These are phyloP conservation scores for Augiades crinisus DNA, from an alignment of 2,888 invertebrate species.

Conservation along the genomic window DNA sequence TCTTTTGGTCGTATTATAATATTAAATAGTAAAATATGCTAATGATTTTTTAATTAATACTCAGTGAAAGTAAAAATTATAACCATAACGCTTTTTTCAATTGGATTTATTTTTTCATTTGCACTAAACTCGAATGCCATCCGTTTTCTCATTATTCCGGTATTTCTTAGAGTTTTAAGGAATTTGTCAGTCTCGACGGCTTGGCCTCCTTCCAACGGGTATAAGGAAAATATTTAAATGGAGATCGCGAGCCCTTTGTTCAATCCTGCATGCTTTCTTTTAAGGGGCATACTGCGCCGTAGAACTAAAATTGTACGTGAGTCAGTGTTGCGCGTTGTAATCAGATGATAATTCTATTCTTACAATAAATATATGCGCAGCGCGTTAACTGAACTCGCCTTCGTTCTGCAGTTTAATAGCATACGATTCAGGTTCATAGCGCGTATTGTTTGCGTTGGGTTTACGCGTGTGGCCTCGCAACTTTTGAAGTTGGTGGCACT, in stretches of 20 bases:
- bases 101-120: constrained; percentile 1
- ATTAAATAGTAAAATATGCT: too few species aligned
- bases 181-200: constrained; percentile 35
- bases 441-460: background rate
- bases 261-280: constrained; percentile 38
- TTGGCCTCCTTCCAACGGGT: constrained; percentile 51
- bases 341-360: constrained; percentile 20
- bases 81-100: too few species aligned
- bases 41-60: too few species aligned
- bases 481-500: too few species aligned
- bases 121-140: too few species aligned
- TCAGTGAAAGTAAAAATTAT: too few species aligned
- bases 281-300: constrained; percentile 38
- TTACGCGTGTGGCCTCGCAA: too few species aligned
- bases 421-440: background rate
- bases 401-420: background rate
- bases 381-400: constrained; percentile 6
- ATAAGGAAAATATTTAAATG: constrained; percentile 54
- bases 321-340: constrained; percentile 24
- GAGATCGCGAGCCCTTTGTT: constrained; percentile 46
- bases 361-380: constrained; percentile 10
- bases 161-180: constrained; percentile 38
- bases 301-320: constrained; percentile 35
- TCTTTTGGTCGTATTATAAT: too few species aligned
- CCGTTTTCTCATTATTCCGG: background rate